Percentiles rank a stretch among this genome's conserved stretches.
Evolutionary conservation across 1,140 invertebrate genomes (phyloP).

Genomic region (Ceratitis capitata): DNA sequence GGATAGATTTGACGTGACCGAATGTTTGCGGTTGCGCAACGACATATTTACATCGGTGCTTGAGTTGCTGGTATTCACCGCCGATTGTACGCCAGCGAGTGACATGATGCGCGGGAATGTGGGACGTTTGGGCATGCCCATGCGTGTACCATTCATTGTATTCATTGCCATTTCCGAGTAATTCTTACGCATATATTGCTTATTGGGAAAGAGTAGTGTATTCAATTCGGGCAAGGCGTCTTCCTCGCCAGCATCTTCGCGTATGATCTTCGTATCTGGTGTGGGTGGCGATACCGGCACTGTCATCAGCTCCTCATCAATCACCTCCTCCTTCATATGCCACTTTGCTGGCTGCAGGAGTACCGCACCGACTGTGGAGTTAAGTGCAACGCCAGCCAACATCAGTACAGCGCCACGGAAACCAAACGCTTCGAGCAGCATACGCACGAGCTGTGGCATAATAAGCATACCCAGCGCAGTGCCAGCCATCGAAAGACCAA

Average conservation of each 20-base stretch:
- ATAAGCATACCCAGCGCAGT: constrained; percentile 79
- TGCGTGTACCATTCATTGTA: constrained; percentile 57
- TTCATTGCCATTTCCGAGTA: constrained; percentile 64
- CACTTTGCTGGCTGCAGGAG: constrained; percentile 75
- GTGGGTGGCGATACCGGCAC: constrained; percentile 56
- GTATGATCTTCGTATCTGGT: constrained; percentile 59
- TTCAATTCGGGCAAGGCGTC: constrained; percentile 65
- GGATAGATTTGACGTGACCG: constrained; percentile 76
- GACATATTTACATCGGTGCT: constrained; percentile 54
- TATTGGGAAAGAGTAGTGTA: constrained; percentile 57
- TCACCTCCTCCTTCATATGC: constrained; percentile 71
- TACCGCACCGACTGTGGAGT: constrained; percentile 73
- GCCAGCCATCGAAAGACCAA: constrained; percentile 79
- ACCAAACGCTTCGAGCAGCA: constrained; percentile 70
- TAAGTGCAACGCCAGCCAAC: constrained; percentile 73
- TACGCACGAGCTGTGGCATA: constrained; percentile 76
- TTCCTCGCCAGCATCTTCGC: constrained; percentile 66
- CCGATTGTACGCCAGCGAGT: constrained; percentile 57
- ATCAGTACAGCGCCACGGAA: constrained; percentile 75
- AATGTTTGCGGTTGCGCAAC: constrained; percentile 70
- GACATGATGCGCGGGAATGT: constrained; percentile 65
- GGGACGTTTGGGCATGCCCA: constrained; percentile 60
- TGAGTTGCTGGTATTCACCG: constrained; percentile 49
- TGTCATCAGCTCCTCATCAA: constrained; percentile 70
- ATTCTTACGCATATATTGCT: constrained; percentile 61